A percentile compares a stretch with the other conserved stretches of the same genome.
Evolutionary conservation across 2,113 vertebrate species (phyloP).

Genomic region (Microcebus tavaratra): DNA sequence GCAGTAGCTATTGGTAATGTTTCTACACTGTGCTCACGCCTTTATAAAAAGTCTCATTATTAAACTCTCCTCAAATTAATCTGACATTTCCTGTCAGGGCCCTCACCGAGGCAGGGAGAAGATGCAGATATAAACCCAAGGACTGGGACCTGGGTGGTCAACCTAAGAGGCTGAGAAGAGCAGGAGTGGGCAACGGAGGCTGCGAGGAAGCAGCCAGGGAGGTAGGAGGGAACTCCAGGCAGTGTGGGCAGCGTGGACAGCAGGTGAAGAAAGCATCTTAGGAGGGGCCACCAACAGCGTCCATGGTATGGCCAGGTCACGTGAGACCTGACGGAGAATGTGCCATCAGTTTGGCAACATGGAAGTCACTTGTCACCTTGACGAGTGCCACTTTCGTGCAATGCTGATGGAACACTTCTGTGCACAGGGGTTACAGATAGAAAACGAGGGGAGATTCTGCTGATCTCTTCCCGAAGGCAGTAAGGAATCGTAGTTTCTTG

Average conservation of each 20-base stretch:
- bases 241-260: not conserved
- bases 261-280: not conserved
- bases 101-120: not conserved
- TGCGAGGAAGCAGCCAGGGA: not conserved
- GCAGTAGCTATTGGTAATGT: not conserved
- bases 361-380: not conserved
- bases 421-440: not conserved
- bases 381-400: not conserved
- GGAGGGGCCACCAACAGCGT: not conserved
- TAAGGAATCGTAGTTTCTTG: not conserved
- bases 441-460: not conserved
- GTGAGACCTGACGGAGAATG: not conserved
- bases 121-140: not conserved
- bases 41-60: not conserved
- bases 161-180: not conserved
- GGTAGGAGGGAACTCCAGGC: not conserved
- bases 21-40: not conserved
- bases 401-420: not conserved
- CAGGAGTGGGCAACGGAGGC: not conserved
- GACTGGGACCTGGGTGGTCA: not conserved
- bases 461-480: not conserved
- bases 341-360: not conserved
- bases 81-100: not conserved
- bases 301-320: too few species aligned
- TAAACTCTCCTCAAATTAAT: not conserved